A percentile compares a stretch with the other conserved stretches of the same genome.
Conservation (phyloP, 2,113 vertebrate species). For the Rattus rattus region DNA sequence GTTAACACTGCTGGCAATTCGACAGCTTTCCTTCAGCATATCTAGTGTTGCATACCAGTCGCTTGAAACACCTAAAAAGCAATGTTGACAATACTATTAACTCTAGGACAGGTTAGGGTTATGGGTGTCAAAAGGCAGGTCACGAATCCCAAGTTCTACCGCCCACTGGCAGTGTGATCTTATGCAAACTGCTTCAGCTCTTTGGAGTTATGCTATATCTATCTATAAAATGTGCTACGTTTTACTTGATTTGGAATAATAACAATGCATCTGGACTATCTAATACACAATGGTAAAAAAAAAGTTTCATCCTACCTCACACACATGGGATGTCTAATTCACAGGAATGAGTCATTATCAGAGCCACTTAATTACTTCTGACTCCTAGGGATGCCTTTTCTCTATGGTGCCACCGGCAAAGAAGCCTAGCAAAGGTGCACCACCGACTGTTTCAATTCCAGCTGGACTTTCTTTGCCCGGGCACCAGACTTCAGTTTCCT, state of each 20-base stretch:
- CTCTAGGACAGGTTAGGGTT: not conserved
- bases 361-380: not conserved
- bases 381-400: not conserved
- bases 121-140: not conserved
- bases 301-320: not conserved
- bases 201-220: conserved; percentile 20
- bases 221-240: not conserved
- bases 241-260: conserved; percentile 18
- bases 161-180: not conserved
- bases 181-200: conserved; percentile 17
- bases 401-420: not conserved
- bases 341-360: conserved; percentile 17
- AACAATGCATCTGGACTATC: conserved; percentile 6
- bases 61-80: conserved; percentile 79
- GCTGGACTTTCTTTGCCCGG: not conserved
- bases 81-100: conserved; percentile 62
- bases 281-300: conserved; percentile 22
- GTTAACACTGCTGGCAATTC: conserved; percentile 93
- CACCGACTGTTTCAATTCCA: not conserved
- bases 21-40: conserved; percentile 93
- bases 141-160: not conserved
- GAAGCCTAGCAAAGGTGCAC: not conserved
- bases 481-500: not conserved
- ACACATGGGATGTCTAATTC: not conserved
- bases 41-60: conserved; percentile 94